These are phyloP conservation scores for Deilephila elpenor DNA, from an alignment of 2,888 invertebrate species.

Conservation along the genomic window DNA sequence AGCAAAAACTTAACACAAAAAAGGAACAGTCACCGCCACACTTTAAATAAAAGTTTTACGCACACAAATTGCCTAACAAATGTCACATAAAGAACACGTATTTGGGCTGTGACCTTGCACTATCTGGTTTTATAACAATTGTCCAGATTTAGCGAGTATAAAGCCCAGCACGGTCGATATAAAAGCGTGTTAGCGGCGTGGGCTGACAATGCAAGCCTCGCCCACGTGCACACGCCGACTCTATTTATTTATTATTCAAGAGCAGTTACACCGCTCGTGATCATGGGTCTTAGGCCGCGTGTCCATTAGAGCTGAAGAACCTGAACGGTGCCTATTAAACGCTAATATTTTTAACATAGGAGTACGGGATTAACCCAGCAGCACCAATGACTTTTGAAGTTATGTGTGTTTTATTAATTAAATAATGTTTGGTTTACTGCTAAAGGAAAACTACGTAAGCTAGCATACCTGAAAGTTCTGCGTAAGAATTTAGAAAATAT, in stretches of 20 bases:
- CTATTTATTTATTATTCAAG: constrained; percentile 67
- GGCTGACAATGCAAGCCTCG: constrained; percentile 52
- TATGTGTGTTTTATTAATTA: too few relatives aligned
- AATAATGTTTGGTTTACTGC: too few relatives aligned
- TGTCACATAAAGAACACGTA: constrained; percentile 31
- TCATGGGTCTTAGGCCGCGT: constrained; percentile 14
- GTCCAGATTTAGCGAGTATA: constrained; percentile 44
- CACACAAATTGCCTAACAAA: constrained; percentile 16
- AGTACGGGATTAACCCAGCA: too few relatives aligned
- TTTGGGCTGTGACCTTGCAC: constrained; percentile 42
- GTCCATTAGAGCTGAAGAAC: too few relatives aligned
- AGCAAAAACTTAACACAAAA: not conserved
- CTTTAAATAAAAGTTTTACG: constrained; percentile 5
- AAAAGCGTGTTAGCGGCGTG: constrained; percentile 46
- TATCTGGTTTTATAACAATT: constrained; percentile 35
- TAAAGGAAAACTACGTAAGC: too few relatives aligned
- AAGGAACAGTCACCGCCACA: constrained; percentile 31
- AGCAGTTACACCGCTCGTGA: constrained; percentile 25
- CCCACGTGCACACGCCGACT: constrained; percentile 58
- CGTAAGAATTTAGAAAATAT: too few relatives aligned
- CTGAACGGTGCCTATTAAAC: too few relatives aligned
- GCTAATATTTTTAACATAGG: too few relatives aligned
- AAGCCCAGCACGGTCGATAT: constrained; percentile 44
- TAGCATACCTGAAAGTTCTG: too few relatives aligned
- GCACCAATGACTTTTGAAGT: too few relatives aligned